Percentiles rank a stretch among this genome's conserved stretches.
Evolutionary conservation across 2,797 vertebrate genomes (phyloP).

Genomic region (Sarcoramphus papa): DNA sequence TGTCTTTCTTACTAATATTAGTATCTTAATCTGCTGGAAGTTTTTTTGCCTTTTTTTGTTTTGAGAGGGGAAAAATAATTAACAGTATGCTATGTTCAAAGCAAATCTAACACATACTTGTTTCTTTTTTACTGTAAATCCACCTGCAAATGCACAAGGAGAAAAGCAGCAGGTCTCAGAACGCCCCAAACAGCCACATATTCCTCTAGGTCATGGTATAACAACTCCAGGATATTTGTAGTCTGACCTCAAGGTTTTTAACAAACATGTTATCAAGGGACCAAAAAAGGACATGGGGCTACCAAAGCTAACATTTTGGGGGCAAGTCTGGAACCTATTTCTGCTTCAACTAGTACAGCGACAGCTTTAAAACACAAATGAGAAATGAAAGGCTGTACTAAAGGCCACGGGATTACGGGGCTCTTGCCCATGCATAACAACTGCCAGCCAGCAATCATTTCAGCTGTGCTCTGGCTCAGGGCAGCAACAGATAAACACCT

Average conservation of each 20-base stretch:
- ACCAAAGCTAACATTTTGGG: not conserved
- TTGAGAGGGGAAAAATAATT: not conserved
- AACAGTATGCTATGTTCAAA: not conserved
- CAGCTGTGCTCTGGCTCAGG: not conserved
- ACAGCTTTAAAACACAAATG: not conserved
- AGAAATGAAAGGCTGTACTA: not conserved
- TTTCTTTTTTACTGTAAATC: not conserved
- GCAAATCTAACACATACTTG: not conserved
- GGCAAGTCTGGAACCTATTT: not conserved
- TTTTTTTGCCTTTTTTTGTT: not conserved
- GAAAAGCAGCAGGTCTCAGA: not conserved
- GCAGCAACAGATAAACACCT: accelerated
- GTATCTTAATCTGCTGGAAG: not conserved
- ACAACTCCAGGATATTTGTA: not conserved
- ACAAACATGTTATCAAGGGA: not conserved
- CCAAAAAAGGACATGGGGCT: not conserved
- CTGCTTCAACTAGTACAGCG: accelerated
- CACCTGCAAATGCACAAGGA: not conserved
- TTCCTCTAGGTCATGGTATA: not conserved
- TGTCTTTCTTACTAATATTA: not conserved
- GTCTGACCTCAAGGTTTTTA: not conserved
- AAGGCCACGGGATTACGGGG: accelerated
- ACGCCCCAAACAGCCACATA: not conserved
- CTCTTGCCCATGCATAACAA: accelerated
- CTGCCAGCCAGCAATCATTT: accelerated